phyloP scores from a whole-genome alignment of 2,888 invertebrate species.

The Auanema sp. region DNA sequence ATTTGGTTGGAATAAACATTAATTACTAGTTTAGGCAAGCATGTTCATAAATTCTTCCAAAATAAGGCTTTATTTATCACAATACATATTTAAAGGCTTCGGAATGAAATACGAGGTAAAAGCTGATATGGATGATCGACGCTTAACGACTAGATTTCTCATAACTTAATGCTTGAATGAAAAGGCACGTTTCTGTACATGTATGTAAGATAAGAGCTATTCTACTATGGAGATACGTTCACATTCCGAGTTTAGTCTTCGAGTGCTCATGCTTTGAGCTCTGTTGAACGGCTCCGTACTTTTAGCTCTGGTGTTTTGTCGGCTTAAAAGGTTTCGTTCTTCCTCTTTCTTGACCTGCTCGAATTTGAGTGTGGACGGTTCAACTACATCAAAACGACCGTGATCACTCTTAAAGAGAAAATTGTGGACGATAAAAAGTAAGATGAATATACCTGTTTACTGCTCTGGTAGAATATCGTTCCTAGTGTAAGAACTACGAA shows the following conservation, averaged over 20 bases:
- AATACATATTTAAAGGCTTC: no score
- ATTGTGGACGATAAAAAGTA: background rate
- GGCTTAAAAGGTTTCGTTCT: conserved; percentile 30
- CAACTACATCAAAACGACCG: conserved; percentile 40
- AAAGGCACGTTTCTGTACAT: no score
- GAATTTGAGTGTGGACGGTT: conserved; percentile 34
- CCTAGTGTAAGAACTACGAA: conserved; percentile 43
- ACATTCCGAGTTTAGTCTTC: conserved; percentile 8
- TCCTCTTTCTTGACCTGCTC: conserved; percentile 43
- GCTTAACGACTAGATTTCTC: no score
- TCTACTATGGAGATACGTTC: background rate
- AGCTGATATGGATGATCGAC: no score
- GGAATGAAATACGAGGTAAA: no score
- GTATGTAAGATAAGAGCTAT: background rate
- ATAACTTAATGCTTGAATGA: no score
- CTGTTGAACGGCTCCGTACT: conserved; percentile 4
- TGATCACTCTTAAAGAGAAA: conserved; percentile 22
- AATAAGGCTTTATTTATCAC: no score
- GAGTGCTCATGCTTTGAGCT: conserved; percentile 5
- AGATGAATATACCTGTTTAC: conserved; percentile 33
- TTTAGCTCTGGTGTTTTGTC: conserved; percentile 32
- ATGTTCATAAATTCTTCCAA: no score
- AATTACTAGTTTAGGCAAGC: no score
- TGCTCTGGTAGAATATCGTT: conserved; percentile 52
- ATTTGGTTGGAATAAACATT: no score